Evolutionary conservation across 2,113 vertebrate genomes (phyloP), one percentile per base, ranked within the genome.

Genomic region (Pterocles orientalis): DNA sequence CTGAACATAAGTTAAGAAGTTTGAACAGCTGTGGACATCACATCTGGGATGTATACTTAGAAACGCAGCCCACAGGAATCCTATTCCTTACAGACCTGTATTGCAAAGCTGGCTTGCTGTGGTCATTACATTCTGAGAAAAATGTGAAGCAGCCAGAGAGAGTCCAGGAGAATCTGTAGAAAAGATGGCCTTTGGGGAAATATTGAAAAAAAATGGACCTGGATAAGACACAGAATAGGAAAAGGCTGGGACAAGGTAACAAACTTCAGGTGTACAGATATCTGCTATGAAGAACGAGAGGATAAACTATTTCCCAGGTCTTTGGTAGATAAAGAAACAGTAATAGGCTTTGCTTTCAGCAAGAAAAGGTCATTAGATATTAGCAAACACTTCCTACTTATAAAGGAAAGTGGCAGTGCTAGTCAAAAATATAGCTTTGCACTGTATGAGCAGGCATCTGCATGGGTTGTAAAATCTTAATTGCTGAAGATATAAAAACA

Each of bases 381-480:
- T 26, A 66, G 18, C n/a, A 95, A 95, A 78, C 3, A 26, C 6
- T 58, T 91, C 17, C 16, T 71, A 34, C n/a, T 85, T 85, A 12
- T 36, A 51, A 72, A 17, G 50, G 29, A 79, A 94, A 82, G 17
- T 68, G 66, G 48, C 25, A 45, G 9, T 25, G 5, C 31, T 88
- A 54, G 41, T 58, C 7, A 90, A 72, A 88, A 86, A 69, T 39
- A 69, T 10, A 86, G 21, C 34, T 94, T 92, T 85, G 19, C 2
- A 3, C 17, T 21, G 3, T 47, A 26, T 47, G n/a, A 90, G 36
- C 36, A 88, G 75, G 23, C 5, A 3, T 89, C 81, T 94, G 78
- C 61, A 91, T 75, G 70, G 54, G 31, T 21, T 77, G 54, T 88
- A 92, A 96, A 96, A 92, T 53, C n/a, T 88, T 90, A 95, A 93